phyloP scores from a whole-genome alignment of 2,888 invertebrate genomes.

The Pyrrhia umbra region DNA sequence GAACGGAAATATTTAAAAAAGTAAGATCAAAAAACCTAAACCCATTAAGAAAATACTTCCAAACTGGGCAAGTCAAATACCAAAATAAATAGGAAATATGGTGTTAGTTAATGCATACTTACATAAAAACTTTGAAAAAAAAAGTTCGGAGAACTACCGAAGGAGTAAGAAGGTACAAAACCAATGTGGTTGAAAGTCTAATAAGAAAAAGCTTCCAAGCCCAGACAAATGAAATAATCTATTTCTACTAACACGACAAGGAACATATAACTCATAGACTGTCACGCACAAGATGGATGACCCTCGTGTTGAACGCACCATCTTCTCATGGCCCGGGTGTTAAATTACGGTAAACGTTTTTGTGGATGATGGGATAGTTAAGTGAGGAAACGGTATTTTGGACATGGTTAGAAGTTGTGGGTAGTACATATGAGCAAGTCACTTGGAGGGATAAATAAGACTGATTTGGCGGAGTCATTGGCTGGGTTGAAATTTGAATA shows the following conservation, averaged over 20 bases:
- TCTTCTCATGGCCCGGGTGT: conserved; percentile 31
- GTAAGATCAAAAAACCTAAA: too few species aligned
- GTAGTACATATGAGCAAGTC: not conserved
- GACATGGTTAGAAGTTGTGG: conserved; percentile 2
- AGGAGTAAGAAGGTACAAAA: too few species aligned
- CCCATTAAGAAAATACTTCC: too few species aligned
- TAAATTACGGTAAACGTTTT: conserved; percentile 57
- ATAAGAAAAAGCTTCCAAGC: too few species aligned
- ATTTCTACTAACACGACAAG: conserved; percentile 27
- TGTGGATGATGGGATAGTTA: conserved; percentile 26
- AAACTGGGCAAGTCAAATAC: too few species aligned
- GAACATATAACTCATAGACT: conserved; percentile 55
- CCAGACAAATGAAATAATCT: too few species aligned
- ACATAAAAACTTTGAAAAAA: too few species aligned
- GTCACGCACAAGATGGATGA: conserved; percentile 58
- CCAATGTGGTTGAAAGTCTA: too few species aligned
- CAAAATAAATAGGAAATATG: too few species aligned
- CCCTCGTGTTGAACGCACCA: conserved; percentile 11
- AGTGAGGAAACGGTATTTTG: conserved; percentile 11
- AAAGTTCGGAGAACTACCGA: too few species aligned
- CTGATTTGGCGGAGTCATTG: not conserved
- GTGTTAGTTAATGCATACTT: too few species aligned
- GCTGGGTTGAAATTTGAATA: not conserved
- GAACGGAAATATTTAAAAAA: too few species aligned
- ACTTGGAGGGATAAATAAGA: not conserved